Conservation (phyloP, 2,797 vertebrate species). For the Rhinophrynus dorsalis region DNA sequence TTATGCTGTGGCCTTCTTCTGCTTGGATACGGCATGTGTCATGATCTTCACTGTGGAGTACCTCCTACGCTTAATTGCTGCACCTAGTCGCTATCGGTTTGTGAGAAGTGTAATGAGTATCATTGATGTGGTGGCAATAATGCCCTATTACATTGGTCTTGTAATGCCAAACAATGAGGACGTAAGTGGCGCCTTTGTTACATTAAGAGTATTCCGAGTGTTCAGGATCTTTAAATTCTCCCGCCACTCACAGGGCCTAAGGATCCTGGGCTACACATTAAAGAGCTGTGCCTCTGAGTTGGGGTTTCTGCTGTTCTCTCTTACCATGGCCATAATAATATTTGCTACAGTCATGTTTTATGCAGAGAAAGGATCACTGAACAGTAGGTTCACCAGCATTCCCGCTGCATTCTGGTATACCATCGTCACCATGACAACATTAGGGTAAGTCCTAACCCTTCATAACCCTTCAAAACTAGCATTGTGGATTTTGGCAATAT, state of each 20-base stretch:
- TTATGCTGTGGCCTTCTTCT: conserved; percentile 93
- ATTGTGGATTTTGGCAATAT: no score
- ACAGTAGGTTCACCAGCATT: conserved; percentile 96
- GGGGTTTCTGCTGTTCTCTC: conserved; percentile 94
- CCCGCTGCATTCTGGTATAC: conserved; percentile 98
- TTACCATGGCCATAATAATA: conserved; percentile 97
- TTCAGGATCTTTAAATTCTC: conserved; percentile 99
- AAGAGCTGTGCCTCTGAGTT: conserved; percentile 95
- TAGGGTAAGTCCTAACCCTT: conserved; percentile 92
- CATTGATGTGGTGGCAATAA: conserved; percentile 96
- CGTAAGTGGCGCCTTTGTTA: conserved; percentile 95
- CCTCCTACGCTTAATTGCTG: conserved; percentile 84
- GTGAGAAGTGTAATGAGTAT: conserved; percentile 94
- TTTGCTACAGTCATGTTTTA: conserved; percentile 98
- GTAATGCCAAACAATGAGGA: conserved; percentile 97
- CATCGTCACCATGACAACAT: conserved; percentile 98
- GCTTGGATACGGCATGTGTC: conserved; percentile 95
- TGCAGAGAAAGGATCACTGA: conserved; percentile 89
- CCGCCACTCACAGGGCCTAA: conserved; percentile 92
- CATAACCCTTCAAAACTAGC: no score
- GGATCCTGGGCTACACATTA: conserved; percentile 91
- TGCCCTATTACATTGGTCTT: conserved; percentile 95
- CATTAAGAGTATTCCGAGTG: conserved; percentile 91
- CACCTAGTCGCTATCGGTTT: conserved; percentile 90
- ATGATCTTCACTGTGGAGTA: conserved; percentile 98